Evolutionary conservation across 2,113 vertebrate species (phyloP).

Genomic region (Plectropomus leopardus): DNA sequence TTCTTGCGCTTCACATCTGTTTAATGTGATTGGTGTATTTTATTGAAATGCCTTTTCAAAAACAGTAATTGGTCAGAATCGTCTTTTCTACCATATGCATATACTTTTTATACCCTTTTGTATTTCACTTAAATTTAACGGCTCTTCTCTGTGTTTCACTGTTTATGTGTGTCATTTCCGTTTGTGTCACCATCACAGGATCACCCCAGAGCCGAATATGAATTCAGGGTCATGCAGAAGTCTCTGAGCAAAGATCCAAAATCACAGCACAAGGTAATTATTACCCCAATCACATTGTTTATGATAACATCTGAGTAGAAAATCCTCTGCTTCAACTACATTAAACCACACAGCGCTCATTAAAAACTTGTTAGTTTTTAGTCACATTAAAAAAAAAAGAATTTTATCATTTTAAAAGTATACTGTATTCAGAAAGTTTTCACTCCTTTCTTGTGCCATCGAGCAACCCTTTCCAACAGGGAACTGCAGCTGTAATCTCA

Average conservation of each 20-base stretch:
- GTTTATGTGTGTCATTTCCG: background rate
- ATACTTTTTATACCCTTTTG: background rate
- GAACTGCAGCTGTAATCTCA: too few relatives aligned
- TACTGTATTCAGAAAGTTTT: too few relatives aligned
- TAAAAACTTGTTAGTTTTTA: too few relatives aligned
- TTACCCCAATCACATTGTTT: too few relatives aligned
- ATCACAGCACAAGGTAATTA: conserved; percentile 89
- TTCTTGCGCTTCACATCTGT: background rate
- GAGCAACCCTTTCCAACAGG: too few relatives aligned
- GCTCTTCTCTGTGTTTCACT: conserved; percentile 6
- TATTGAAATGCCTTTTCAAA: background rate
- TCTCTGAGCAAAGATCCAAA: conserved; percentile 89
- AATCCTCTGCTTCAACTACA: too few relatives aligned
- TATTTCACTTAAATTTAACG: background rate
- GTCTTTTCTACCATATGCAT: background rate
- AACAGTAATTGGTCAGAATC: background rate
- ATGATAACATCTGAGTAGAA: too few relatives aligned
- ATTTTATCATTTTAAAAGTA: too few relatives aligned
- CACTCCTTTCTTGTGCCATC: too few relatives aligned
- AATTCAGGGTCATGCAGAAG: conserved; percentile 95
- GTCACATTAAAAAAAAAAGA: too few relatives aligned
- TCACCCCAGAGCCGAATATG: conserved; percentile 97
- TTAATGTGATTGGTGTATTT: background rate
- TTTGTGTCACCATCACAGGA: conserved; percentile 78
- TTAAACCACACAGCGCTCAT: too few relatives aligned